These are phyloP conservation scores for Gymnosoma rotundatum DNA, from an alignment of 2,888 invertebrate species.

Conservation along the genomic window DNA sequence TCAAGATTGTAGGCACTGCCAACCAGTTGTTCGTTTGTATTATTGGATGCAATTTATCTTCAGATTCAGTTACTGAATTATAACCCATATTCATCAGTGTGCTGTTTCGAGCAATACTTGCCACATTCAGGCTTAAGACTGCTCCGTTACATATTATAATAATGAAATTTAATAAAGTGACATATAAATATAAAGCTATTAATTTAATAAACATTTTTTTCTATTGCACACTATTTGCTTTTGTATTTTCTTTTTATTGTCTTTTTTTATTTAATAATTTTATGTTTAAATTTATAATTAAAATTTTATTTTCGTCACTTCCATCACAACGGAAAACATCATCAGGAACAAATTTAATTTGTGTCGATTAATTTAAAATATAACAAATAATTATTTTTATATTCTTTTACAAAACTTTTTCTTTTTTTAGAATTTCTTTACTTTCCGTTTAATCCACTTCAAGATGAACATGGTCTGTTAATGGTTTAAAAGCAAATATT, in stretches of 20 bases:
- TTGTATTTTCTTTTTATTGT: neutral
- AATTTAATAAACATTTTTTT: conserved; percentile 44
- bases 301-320: too few species aligned
- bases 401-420: conserved; percentile 25
- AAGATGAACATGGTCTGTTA: conserved; percentile 57
- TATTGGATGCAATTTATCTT: conserved; percentile 52
- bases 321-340: too few species aligned
- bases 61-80: neutral
- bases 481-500: conserved; percentile 54
- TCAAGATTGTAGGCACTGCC: conserved; percentile 1
- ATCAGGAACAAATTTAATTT: too few species aligned
- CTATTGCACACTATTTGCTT: neutral
- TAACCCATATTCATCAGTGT: neutral
- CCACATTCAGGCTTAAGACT: neutral
- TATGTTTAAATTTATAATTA: too few species aligned
- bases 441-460: conserved; percentile 31
- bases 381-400: neutral
- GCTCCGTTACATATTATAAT: neutral
- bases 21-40: conserved; percentile 28
- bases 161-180: conserved; percentile 7
- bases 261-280: too few species aligned
- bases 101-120: neutral
- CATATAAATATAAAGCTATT: neutral
- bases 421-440: conserved; percentile 3
- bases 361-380: too few species aligned